These are phyloP conservation scores for Megamerina dolium DNA, from an alignment of 2,888 invertebrate species.

Conservation along the genomic window DNA sequence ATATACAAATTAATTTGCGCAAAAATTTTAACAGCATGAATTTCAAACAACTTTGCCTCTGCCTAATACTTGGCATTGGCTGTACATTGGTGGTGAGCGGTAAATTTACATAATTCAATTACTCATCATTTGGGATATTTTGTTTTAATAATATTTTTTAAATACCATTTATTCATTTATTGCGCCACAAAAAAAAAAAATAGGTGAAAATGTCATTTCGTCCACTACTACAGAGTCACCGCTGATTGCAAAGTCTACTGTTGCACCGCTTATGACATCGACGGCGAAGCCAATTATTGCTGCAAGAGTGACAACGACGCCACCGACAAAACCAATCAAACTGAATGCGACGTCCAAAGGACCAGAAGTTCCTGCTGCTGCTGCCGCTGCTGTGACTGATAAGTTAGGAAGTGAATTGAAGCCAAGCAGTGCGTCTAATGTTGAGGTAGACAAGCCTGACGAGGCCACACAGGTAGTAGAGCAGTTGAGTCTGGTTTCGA, in stretches of 20 bases:
- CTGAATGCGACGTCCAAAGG: conserved; percentile 30
- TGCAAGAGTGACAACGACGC: conserved; percentile 15
- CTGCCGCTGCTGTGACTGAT: not conserved
- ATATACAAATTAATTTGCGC: no score
- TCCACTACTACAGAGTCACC: no score
- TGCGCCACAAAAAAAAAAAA: no score
- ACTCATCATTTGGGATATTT: no score
- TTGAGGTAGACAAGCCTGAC: conserved; percentile 4
- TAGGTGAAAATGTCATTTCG: no score
- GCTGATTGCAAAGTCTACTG: conserved; percentile 24
- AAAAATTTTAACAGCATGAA: no score
- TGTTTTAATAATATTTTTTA: no score
- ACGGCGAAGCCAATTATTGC: conserved; percentile 25
- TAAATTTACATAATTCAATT: no score
- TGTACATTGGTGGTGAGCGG: no score
- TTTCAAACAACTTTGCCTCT: no score
- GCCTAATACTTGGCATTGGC: no score
- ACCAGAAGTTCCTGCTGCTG: not conserved
- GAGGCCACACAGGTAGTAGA: conserved; percentile 7
- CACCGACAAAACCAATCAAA: conserved; percentile 24
- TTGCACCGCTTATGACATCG: conserved; percentile 26
- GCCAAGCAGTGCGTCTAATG: not conserved
- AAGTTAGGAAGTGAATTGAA: conserved; percentile 19
- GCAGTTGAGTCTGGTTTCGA: conserved; percentile 15
- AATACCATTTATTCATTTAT: no score